Conservation (phyloP, 2,888 invertebrate species). For the Drosophila formosana region DNA sequence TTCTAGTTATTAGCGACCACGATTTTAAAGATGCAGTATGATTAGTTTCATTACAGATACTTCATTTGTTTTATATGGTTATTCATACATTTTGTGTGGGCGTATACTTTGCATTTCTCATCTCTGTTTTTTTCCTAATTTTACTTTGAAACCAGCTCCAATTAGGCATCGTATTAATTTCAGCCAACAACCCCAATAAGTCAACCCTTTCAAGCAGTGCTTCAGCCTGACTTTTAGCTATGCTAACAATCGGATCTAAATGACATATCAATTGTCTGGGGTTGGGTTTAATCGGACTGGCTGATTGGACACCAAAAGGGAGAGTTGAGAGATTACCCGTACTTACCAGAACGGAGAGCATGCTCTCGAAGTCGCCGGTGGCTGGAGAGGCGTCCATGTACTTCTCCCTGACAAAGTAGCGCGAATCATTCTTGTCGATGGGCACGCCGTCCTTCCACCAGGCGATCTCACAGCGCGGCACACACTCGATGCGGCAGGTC, state of each 20-base stretch:
- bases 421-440: slow-evolving; percentile 86
- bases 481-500: slow-evolving; percentile 95
- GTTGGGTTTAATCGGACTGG: slow-evolving; percentile 4
- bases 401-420: slow-evolving; percentile 89
- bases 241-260: neutral
- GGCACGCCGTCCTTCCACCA: slow-evolving; percentile 93
- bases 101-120: neutral
- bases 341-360: slow-evolving; percentile 92
- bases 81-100: neutral
- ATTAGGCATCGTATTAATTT: neutral
- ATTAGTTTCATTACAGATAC: neutral
- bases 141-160: neutral
- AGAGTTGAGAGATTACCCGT: neutral
- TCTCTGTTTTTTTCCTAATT: neutral
- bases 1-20: too few relatives aligned
- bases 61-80: neutral
- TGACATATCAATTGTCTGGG: neutral
- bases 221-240: neutral
- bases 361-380: slow-evolving; percentile 95
- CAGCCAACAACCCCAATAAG: neutral
- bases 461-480: slow-evolving; percentile 92
- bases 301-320: neutral
- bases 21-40: neutral
- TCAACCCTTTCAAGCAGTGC: neutral
- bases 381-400: slow-evolving; percentile 90